Evolutionary conservation across 2,113 vertebrate genomes (phyloP).

Genomic region (Pangasianodon hypophthalmus): DNA sequence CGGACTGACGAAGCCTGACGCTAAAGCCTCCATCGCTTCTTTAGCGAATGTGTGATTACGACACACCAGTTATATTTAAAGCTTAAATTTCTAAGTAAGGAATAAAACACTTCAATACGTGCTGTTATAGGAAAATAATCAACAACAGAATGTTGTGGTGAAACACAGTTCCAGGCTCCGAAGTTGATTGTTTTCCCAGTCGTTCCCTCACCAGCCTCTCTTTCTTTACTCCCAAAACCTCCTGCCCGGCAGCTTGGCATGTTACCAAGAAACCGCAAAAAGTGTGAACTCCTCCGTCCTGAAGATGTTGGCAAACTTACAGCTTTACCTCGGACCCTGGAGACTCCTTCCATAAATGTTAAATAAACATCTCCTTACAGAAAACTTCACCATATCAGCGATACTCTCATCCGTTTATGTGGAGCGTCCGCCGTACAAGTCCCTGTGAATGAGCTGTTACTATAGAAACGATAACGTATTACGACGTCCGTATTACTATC

Average conservation of each 20-base stretch:
- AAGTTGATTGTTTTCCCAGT: neutral
- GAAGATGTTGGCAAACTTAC: neutral
- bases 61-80: neutral
- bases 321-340: neutral
- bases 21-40: neutral
- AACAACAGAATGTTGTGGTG: neutral
- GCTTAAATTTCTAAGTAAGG: neutral
- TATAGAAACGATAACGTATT: neutral
- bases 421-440: neutral
- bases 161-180: neutral
- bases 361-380: neutral
- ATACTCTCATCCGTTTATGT: neutral
- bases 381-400: neutral
- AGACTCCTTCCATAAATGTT: neutral
- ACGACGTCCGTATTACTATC: no score
- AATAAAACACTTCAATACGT: neutral
- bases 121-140: neutral
- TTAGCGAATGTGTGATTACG: neutral
- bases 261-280: no score
- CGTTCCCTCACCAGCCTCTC: neutral
- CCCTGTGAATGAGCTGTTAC: neutral
- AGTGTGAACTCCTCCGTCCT: neutral
- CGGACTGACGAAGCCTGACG: constrained; percentile 1
- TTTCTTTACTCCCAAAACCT: neutral
- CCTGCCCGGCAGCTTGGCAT: no score